Evolutionary conservation across 1,140 invertebrate genomes (phyloP).

Genomic region (Drosophila ercepeae): DNA sequence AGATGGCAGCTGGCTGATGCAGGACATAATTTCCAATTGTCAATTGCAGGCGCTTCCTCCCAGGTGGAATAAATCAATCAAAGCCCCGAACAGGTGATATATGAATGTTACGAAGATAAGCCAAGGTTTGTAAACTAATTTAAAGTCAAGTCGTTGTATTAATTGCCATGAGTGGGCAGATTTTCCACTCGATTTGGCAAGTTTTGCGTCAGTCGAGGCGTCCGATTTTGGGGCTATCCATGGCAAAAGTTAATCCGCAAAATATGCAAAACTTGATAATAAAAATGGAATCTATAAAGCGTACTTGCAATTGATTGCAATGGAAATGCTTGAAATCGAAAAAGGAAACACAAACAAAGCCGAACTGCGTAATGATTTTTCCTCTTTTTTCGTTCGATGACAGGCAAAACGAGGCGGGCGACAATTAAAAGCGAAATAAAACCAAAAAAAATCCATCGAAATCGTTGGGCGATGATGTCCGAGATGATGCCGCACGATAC

Average conservation of each 20-base stretch:
- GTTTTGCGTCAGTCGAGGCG: slow-evolving; percentile 46
- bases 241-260: slow-evolving; percentile 40
- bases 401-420: slow-evolving; percentile 69
- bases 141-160: slow-evolving; percentile 22
- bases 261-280: slow-evolving; percentile 52
- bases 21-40: slow-evolving; percentile 17
- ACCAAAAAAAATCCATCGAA: slow-evolving; percentile 24
- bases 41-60: slow-evolving; percentile 20
- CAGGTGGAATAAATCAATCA: slow-evolving; percentile 42
- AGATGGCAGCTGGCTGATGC: background rate
- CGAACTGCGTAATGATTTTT: slow-evolving; percentile 40
- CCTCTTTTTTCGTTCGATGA: slow-evolving; percentile 47
- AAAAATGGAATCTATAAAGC: slow-evolving; percentile 12
- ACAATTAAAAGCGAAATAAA: slow-evolving; percentile 72
- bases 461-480: slow-evolving; percentile 55
- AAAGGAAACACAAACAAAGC: slow-evolving; percentile 46
- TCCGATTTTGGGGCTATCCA: background rate
- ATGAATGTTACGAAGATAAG: no score
- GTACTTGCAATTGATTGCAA: slow-evolving; percentile 12
- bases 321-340: slow-evolving; percentile 19
- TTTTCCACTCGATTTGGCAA: slow-evolving; percentile 58
- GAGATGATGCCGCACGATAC: slow-evolving; percentile 63
- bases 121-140: slow-evolving; percentile 29
- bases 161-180: slow-evolving; percentile 55
- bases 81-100: slow-evolving; percentile 21